Evolutionary conservation across 1,140 invertebrate genomes (phyloP).

Genomic region (Listronotus oregonensis): DNA sequence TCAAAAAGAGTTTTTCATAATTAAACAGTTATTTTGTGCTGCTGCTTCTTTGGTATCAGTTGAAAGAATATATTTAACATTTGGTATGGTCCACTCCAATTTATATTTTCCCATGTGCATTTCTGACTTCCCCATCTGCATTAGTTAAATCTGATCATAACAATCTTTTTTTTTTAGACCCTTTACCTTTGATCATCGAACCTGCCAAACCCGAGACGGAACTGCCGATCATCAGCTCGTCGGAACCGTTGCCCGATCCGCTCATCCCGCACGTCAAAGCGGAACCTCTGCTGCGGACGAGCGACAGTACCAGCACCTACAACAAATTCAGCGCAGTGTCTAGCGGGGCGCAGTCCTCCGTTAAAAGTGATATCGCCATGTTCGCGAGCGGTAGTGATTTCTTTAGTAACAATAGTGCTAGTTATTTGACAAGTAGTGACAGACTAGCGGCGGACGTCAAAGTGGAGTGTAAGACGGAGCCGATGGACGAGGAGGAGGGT

Average conservation of each 20-base stretch:
- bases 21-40: no score
- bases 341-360: neutral
- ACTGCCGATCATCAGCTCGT: neutral
- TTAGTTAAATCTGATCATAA: no score
- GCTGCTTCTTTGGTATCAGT: no score
- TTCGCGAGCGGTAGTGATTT: slow-evolving; percentile 13
- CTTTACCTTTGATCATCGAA: slow-evolving; percentile 39
- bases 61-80: no score
- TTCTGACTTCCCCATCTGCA: no score
- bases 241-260: neutral
- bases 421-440: slow-evolving; percentile 22
- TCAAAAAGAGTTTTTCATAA: no score
- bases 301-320: slow-evolving; percentile 19
- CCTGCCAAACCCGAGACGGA: slow-evolving; percentile 17
- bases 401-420: slow-evolving; percentile 38
- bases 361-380: slow-evolving; percentile 25
- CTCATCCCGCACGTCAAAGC: slow-evolving; percentile 12
- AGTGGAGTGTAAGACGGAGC: slow-evolving; percentile 37
- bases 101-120: no score
- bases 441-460: slow-evolving; percentile 19
- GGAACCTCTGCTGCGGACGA: slow-evolving; percentile 4
- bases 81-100: no score
- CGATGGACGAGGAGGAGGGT: slow-evolving; percentile 22
- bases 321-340: slow-evolving; percentile 24
- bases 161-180: no score